Base-by-base conservation (phyloP, 2,113 vertebrate genomes). In the Synchiropus splendidus region DNA sequence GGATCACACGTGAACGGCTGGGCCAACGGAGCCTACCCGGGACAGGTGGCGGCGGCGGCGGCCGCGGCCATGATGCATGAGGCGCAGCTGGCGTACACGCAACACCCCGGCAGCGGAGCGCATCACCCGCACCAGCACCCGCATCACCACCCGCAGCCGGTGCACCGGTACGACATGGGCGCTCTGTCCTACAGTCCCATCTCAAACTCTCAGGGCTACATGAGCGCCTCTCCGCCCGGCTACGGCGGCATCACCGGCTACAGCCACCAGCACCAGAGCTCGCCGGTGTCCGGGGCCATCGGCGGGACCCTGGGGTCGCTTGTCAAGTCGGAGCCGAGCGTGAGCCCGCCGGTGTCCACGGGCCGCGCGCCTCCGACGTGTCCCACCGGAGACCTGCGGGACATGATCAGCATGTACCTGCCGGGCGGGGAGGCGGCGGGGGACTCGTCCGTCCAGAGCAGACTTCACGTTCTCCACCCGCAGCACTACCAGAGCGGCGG, bases 351-450 rank as follows among this genome's bases (percentile, higher is more conserved):
- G 1, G 87, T 89, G 14, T 82, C 88, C 43, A 70, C 85, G 77
- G 90, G 69, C 68, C 89, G 62, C 83, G 91, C 58, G 61, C 87
- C 64, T 1, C 65, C 64, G 38, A 89, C 90, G 5, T 95, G 94
- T 66, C 88, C 91, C 16, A 84, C 91, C 39, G 94, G 91, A 70
- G 94, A 97, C 82, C 87, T 98, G 79, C 83, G 94, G 57, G 94
- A 98, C 80, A 97, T 98, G 94, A 98, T 98, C 85, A 97, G 94
- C 85, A 95, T 98, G 92, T 98, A 96, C 75, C 88, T 97, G 83
- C 94, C 94, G n/a, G 80, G 81, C 43, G 89, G 91, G 4, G 92
- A 93, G 67, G 83, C 80, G 32, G 89, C 85, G 35, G 89, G 84
- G 12, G 91, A 92, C 74, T 83, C 89, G 45, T 70, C 85, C 10